Evolutionary conservation across 2,113 vertebrate species (phyloP).

Genomic region (Hemicordylus capensis): DNA sequence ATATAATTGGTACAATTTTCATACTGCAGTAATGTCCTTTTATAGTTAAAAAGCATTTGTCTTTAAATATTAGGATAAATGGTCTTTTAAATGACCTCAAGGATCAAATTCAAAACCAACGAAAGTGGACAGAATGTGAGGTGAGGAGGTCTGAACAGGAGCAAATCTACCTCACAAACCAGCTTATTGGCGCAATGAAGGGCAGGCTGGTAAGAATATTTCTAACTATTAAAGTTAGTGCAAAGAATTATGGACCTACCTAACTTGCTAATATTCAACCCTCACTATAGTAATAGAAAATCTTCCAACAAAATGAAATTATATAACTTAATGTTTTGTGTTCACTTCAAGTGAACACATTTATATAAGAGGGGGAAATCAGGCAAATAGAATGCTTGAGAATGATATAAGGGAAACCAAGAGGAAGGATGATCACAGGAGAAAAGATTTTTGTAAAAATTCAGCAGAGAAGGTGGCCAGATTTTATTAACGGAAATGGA

Average conservation of each 20-base stretch:
- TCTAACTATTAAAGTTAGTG: background rate
- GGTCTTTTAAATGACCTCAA: conserved; percentile 66
- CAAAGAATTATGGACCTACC: fast-evolving
- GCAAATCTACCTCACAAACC: conserved; percentile 54
- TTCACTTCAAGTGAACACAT: too few relatives aligned
- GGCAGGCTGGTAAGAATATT: conserved; percentile 76
- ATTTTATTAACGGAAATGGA: background rate
- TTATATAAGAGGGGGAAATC: background rate
- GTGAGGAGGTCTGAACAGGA: conserved; percentile 64
- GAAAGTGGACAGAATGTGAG: conserved; percentile 73
- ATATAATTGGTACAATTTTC: background rate
- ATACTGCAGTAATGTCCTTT: background rate
- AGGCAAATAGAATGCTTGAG: background rate
- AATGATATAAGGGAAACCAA: too few relatives aligned
- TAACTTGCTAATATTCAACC: background rate
- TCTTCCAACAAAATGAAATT: background rate
- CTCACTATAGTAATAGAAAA: background rate
- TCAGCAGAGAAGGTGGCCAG: background rate
- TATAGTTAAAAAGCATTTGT: conserved; percentile 2
- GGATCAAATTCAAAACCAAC: conserved; percentile 71
- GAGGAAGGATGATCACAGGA: too few relatives aligned
- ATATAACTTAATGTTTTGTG: too few relatives aligned
- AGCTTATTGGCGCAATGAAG: conserved; percentile 62
- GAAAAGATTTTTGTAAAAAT: background rate
- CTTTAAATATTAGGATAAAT: conserved; percentile 63